phyloP scores from a whole-genome alignment of 1,140 invertebrate genomes.

The Achroia grisella region DNA sequence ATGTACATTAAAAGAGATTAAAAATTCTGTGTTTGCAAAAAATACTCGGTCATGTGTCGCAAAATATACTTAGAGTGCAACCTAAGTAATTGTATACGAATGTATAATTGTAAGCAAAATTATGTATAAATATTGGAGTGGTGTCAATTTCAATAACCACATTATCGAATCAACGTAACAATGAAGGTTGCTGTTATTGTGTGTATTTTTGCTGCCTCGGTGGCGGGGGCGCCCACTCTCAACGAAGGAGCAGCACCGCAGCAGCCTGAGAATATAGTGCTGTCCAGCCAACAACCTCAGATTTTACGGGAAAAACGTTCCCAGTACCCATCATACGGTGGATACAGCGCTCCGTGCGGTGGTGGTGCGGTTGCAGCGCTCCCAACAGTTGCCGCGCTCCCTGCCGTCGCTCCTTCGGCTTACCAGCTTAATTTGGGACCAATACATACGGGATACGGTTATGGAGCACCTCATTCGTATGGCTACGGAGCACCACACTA shows the following conservation, averaged over 20 bases:
- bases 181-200: constrained; percentile 35
- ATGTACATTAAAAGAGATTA: background rate
- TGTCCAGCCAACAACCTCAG: constrained; percentile 5
- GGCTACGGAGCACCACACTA: constrained; percentile 30
- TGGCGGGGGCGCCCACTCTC: constrained; percentile 19
- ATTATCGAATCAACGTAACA: constrained; percentile 21
- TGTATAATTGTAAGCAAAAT: constrained; percentile 25
- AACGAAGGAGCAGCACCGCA: constrained; percentile 6
- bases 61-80: constrained; percentile 17
- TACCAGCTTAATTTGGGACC: constrained; percentile 4
- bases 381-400: constrained; percentile 7
- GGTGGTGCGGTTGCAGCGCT: constrained; percentile 8
- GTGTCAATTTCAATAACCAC: constrained; percentile 12
- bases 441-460: background rate
- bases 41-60: constrained; percentile 26
- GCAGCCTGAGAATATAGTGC: background rate
- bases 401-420: constrained; percentile 8
- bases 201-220: constrained; percentile 17
- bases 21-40: constrained; percentile 21
- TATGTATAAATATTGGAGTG: constrained; percentile 44
- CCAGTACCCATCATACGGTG: constrained; percentile 8
- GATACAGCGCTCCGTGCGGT: constrained; percentile 11
- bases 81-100: constrained; percentile 15
- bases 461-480: constrained; percentile 5
- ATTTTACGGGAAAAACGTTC: constrained; percentile 22